These are phyloP conservation scores for Poeciliopsis retropinna DNA, from an alignment of 2,113 vertebrate genomes.

Conservation along the genomic window DNA sequence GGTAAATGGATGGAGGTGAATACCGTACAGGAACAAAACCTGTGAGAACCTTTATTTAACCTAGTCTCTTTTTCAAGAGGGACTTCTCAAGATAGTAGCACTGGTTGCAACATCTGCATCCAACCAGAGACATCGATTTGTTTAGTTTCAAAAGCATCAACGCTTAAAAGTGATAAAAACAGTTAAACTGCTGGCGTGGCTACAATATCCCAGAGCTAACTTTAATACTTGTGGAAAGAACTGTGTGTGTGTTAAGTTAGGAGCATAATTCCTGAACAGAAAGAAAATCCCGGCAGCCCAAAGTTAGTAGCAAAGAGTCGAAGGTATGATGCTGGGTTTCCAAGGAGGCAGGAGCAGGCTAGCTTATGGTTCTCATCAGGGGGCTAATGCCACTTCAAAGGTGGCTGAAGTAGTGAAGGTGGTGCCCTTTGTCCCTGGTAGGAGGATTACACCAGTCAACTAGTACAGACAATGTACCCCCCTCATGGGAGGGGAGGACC, in stretches of 20 bases:
- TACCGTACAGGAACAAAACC: no score
- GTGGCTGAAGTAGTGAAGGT: conserved; percentile 65
- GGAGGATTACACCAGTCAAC: conserved; percentile 84
- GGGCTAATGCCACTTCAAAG: conserved; percentile 78
- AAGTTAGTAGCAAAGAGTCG: conserved; percentile 26
- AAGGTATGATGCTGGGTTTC: conserved; percentile 42
- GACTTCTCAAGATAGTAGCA: no score
- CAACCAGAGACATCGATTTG: no score
- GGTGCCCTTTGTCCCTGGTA: conserved; percentile 77
- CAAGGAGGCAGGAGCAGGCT: conserved; percentile 33
- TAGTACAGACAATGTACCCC: conserved; percentile 82
- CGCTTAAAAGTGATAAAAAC: no score
- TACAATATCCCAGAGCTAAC: no score
- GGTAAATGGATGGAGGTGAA: no score
- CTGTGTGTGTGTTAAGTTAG: background rate
- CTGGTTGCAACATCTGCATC: no score
- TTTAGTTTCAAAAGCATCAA: no score
- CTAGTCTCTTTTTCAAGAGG: no score
- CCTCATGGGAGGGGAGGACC: conserved; percentile 77
- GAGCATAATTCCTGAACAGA: background rate
- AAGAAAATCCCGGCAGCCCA: conserved; percentile 6
- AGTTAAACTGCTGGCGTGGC: no score
- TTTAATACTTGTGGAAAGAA: background rate
- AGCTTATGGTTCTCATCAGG: conserved; percentile 60
- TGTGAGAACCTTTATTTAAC: no score